Evolutionary conservation across 2,113 vertebrate genomes (phyloP).

Genomic region (Paramisgurnus dabryanus): DNA sequence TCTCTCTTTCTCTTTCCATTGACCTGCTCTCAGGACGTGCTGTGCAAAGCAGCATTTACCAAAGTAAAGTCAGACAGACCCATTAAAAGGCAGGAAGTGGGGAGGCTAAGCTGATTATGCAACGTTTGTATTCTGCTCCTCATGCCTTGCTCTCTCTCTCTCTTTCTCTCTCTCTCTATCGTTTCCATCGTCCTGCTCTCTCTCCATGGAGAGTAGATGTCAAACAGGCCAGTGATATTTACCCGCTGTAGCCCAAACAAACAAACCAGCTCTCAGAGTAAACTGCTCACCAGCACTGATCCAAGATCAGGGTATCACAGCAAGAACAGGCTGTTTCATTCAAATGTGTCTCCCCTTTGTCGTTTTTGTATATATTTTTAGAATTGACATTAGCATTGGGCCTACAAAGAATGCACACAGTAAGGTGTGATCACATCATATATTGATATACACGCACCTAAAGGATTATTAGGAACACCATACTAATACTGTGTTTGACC

Average conservation of each 20-base stretch:
- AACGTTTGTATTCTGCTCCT: constrained; percentile 55
- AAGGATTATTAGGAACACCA: no score
- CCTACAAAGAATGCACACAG: neutral
- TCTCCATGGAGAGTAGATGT: constrained; percentile 46
- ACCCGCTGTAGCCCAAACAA: constrained; percentile 55
- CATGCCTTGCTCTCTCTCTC: constrained; percentile 13
- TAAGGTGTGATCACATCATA: no score
- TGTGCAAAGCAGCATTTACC: constrained; percentile 16
- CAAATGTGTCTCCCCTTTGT: neutral
- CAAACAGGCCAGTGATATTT: constrained; percentile 57
- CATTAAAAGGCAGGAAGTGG: constrained; percentile 57
- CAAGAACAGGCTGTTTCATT: neutral
- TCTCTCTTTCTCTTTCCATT: neutral
- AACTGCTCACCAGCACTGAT: constrained; percentile 39
- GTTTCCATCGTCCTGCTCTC: constrained; percentile 28
- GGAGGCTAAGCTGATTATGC: constrained; percentile 54
- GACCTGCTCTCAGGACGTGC: constrained; percentile 34
- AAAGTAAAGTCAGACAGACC: constrained; percentile 45
- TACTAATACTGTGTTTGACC: no score
- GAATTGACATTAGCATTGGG: neutral
- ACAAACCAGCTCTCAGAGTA: constrained; percentile 43
- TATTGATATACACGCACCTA: no score
- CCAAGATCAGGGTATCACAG: constrained; percentile 26
- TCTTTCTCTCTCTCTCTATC: constrained; percentile 16
- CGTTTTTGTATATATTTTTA: neutral